Percentiles rank a stretch among this genome's conserved stretches.
phyloP scores from a whole-genome alignment of 2,888 invertebrate genomes.

The Atherix ibis region DNA sequence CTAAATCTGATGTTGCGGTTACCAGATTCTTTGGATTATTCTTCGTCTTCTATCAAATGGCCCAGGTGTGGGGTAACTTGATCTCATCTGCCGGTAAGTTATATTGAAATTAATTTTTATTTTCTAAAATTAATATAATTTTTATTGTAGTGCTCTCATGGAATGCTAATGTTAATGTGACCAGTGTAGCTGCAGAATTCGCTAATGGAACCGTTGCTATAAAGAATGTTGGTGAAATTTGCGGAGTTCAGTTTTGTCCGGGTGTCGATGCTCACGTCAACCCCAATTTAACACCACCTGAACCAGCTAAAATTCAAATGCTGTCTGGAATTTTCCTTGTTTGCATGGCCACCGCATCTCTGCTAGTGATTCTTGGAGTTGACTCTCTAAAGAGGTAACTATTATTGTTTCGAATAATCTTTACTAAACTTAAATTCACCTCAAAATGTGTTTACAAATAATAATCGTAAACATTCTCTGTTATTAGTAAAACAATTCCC shows the following conservation, averaged over 20 bases:
- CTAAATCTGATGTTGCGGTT: conserved; percentile 59
- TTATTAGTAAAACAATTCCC: no score
- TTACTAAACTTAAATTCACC: no score
- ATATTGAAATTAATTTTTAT: conserved; percentile 12
- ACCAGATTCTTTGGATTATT: conserved; percentile 89
- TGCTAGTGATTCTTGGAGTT: conserved; percentile 61
- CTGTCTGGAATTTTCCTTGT: conserved; percentile 67
- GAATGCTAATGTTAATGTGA: no score
- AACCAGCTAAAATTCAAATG: conserved; percentile 54
- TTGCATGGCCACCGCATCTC: conserved; percentile 59
- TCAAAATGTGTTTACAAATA: no score
- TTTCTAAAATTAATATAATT: background rate
- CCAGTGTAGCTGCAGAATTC: no score
- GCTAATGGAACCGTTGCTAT: no score
- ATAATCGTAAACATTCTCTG: no score
- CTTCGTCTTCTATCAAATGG: conserved; percentile 91
- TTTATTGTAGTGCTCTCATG: conserved; percentile 6
- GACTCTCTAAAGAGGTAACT: conserved; percentile 60
- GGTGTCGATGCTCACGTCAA: conserved; percentile 39
- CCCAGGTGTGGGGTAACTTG: conserved; percentile 90
- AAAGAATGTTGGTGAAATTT: conserved; percentile 40
- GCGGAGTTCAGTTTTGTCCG: conserved; percentile 63
- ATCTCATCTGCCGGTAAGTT: conserved; percentile 62
- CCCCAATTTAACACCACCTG: conserved; percentile 55
- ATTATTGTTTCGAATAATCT: background rate